phyloP scores from a whole-genome alignment of 2,113 vertebrate species.

The Plotosus lineatus region DNA sequence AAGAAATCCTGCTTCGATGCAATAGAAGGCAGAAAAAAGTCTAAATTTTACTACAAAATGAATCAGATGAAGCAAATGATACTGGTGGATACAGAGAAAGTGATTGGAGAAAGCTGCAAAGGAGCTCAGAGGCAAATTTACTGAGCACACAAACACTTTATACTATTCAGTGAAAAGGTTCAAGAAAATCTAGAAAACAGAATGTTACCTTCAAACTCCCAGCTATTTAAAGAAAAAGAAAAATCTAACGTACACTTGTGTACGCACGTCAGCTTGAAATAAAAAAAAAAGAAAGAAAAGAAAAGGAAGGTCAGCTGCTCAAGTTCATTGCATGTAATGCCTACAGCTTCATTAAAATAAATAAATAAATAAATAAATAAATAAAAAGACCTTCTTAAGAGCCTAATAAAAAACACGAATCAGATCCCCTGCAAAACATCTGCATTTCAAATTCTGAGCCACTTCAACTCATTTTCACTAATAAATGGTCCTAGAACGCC shows the following conservation, averaged over 20 bases:
- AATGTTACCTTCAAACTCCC: no score
- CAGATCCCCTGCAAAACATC: neutral
- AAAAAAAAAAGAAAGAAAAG: neutral
- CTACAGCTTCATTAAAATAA: neutral
- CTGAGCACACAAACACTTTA: neutral
- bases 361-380: neutral
- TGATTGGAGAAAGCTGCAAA: slow-evolving; percentile 17
- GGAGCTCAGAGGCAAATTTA: neutral
- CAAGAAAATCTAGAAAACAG: neutral
- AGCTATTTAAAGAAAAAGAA: neutral
- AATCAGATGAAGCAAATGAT: slow-evolving; percentile 45
- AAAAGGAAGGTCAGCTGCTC: neutral
- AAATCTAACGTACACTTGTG: neutral
- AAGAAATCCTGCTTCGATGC: slow-evolving; percentile 28
- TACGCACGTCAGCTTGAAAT: no score
- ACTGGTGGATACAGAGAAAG: slow-evolving; percentile 26
- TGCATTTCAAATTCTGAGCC: neutral
- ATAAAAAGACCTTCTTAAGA: neutral
- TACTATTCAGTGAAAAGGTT: neutral
- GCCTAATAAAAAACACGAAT: neutral
- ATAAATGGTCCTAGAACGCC: slow-evolving; percentile 4
- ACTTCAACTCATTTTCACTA: slow-evolving; percentile 32
- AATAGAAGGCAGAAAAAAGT: slow-evolving; percentile 39
- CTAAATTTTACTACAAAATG: slow-evolving; percentile 23
- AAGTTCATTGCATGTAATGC: neutral